phyloP scores from a whole-genome alignment of 2,797 vertebrate species.

The Melanotaenia boesemani region DNA sequence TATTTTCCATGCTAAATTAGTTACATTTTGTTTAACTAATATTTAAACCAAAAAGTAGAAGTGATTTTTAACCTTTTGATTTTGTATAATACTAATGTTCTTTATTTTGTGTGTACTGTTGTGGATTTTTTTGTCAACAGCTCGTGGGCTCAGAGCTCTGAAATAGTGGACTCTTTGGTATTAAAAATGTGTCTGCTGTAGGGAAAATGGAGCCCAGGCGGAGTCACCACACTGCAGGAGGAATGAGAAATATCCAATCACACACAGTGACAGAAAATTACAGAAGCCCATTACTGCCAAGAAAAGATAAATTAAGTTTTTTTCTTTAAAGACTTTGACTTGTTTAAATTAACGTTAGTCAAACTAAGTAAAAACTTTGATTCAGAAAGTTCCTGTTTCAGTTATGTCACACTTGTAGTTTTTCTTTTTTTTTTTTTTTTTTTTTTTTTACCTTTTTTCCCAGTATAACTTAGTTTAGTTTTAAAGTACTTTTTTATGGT shows the following conservation, averaged over 20 bases:
- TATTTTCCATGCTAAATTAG: conserved; percentile 67
- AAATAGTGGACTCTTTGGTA: conserved; percentile 30
- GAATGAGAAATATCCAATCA: not conserved
- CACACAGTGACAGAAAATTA: fast-evolving
- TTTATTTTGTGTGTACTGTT: conserved; percentile 18
- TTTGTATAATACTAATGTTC: conserved; percentile 49
- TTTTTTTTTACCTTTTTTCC: not conserved
- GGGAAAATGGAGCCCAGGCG: conserved; percentile 21
- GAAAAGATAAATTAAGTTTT: not conserved
- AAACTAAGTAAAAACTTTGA: too few relatives aligned
- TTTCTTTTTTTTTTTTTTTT: too few relatives aligned
- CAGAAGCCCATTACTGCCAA: not conserved
- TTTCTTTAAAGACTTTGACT: not conserved
- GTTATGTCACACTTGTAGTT: too few relatives aligned
- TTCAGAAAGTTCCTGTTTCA: too few relatives aligned
- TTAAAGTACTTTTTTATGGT: not conserved
- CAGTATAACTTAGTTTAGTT: not conserved
- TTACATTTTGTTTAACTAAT: conserved; percentile 73
- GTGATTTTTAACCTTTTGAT: conserved; percentile 59
- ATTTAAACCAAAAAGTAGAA: conserved; percentile 83
- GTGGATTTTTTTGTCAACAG: conserved; percentile 24
- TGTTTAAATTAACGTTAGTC: too few relatives aligned
- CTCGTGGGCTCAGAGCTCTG: conserved; percentile 37
- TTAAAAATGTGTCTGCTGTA: conserved; percentile 33
- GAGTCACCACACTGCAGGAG: conserved; percentile 45